Base-by-base conservation (phyloP, 2,888 invertebrate species). In the Synergus umbraculus region DNA sequence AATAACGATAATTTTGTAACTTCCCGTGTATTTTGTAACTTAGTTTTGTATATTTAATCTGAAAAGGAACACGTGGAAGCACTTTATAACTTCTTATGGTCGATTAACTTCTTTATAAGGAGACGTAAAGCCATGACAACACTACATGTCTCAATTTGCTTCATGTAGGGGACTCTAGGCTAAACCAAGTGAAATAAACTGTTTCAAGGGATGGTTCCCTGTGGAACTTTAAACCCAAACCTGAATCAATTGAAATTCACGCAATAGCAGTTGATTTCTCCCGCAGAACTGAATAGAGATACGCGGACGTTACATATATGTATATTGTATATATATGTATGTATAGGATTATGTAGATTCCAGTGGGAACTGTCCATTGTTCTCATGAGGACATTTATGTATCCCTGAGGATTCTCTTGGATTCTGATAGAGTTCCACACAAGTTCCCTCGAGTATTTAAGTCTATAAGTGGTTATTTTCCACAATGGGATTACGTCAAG, bases 131-230 rank as follows among this genome's bases (percentile, higher is more conserved):
- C 37, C 15, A 1, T n/a, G 65, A n/a, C 8, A 65, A 65, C 15
- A 41, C 13, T 65, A n/a, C 41, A 9, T 10, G 60, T 12, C 60
- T 60, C 12, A 22, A 22, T 22, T 60, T 60, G 10, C 22, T 22
- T 22, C 60, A 1, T 44, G 12, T 10, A 67, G 67, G 44, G 18
- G 12, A 44, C 46, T 67, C 13, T 22, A 67, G 13, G 46, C 43
- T 8, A 67, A 22, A 0, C 46, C 12, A 67, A 67, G 44, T 67
- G 67, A 67, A 67, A 44, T 67, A 46, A 67, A n/a, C 22, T 67
- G n/a, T 44, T 22, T 9, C 18, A 37, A 66, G 18, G 66, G 10
- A 9, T 18, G 43, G n/a, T 29, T 67, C 60, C 22, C 22, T 12
- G 0, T 60, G 60, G 18, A 46, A 46, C 18, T 67, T 46, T n/a